Conservation (phyloP, 2,797 vertebrate genomes). For the Rhynchotus rufescens region DNA sequence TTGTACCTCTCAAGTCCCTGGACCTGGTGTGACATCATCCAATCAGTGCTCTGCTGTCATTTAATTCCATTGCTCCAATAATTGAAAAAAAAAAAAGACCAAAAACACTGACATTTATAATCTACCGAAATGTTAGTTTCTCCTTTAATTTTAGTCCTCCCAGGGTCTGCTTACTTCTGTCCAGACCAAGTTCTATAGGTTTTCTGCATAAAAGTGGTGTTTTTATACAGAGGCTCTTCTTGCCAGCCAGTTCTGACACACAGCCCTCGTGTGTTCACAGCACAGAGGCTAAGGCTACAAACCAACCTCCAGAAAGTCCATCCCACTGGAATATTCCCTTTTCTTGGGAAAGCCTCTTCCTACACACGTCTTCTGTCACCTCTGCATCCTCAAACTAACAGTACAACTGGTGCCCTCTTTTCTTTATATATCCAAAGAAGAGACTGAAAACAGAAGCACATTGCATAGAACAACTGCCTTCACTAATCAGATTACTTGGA, state of each 20-base stretch:
- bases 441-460: neutral
- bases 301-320: neutral
- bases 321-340: neutral
- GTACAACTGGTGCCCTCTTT: neutral
- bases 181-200: rapidly evolving
- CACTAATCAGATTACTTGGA: neutral
- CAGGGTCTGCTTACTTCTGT: neutral
- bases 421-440: neutral
- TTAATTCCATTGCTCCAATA: too few relatives aligned
- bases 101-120: neutral
- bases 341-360: neutral
- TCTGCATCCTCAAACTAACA: rapidly evolving
- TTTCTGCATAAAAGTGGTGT: neutral
- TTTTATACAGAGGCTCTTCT: neutral
- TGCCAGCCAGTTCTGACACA: neutral
- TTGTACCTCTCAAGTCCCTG: neutral
- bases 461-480: neutral
- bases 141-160: neutral
- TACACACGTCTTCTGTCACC: neutral
- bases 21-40: neutral
- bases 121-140: neutral
- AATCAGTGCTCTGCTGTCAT: neutral
- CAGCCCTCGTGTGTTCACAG: neutral
- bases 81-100: neutral
- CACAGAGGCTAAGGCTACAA: neutral